These are phyloP conservation scores for Xestia sexstrigata DNA, from an alignment of 2,888 invertebrate species.

Conservation along the genomic window DNA sequence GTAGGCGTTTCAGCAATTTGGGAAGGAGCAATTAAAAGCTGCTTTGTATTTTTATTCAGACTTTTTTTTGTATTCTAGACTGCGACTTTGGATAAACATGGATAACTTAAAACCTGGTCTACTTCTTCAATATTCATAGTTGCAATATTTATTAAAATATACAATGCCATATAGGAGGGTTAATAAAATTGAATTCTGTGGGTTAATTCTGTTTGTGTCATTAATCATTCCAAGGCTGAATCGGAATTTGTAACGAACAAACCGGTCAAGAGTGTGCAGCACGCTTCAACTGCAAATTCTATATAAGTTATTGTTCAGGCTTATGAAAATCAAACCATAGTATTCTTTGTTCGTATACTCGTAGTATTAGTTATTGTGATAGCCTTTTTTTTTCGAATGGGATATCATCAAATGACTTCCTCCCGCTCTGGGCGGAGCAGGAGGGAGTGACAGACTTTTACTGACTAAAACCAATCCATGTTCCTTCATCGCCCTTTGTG, in stretches of 20 bases:
- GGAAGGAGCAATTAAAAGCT: slow-evolving; percentile 51
- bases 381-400: no score
- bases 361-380: neutral
- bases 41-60: slow-evolving; percentile 23
- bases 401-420: no score
- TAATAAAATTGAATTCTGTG: slow-evolving; percentile 30
- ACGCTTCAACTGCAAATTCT: slow-evolving; percentile 20
- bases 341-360: neutral
- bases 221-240: slow-evolving; percentile 39
- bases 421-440: no score
- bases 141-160: slow-evolving; percentile 17
- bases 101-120: neutral
- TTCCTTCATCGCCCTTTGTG: no score
- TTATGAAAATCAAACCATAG: neutral
- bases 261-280: slow-evolving; percentile 45
- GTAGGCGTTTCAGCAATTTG: slow-evolving; percentile 51
- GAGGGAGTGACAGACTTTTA: no score
- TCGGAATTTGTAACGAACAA: slow-evolving; percentile 48
- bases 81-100: neutral
- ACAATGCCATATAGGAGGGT: slow-evolving; percentile 19
- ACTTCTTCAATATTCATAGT: slow-evolving; percentile 20
- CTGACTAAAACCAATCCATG: no score
- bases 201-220: slow-evolving; percentile 28
- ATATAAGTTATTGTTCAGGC: slow-evolving; percentile 12
- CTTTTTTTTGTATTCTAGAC: slow-evolving; percentile 13